Evolutionary conservation across 2,888 invertebrate species (phyloP).

Genomic region (Blastobasis adustella): DNA sequence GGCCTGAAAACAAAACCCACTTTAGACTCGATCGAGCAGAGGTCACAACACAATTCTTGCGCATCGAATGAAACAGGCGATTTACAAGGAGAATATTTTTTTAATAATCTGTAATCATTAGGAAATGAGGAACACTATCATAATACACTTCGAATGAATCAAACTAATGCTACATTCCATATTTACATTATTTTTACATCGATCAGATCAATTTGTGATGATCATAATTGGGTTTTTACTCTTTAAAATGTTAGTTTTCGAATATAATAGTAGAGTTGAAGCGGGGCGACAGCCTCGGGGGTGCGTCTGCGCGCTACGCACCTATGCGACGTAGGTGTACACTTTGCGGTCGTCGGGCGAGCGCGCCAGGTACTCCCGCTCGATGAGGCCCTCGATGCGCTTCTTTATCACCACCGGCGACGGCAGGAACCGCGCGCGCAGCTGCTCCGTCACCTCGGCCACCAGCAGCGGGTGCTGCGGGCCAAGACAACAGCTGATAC

Average conservation of each 20-base stretch:
- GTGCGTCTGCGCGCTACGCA: slow-evolving; percentile 22
- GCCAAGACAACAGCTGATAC: slow-evolving; percentile 10
- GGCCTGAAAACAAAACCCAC: slow-evolving; percentile 64
- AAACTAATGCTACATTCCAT: slow-evolving; percentile 50
- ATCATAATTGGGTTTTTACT: background rate
- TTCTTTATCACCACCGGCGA: slow-evolving; percentile 99
- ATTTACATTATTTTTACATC: slow-evolving; percentile 60
- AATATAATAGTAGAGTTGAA: no score
- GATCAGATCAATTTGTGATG: slow-evolving; percentile 12
- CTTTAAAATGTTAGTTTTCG: no score
- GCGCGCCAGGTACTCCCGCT: slow-evolving; percentile 98
- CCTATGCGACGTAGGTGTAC: slow-evolving; percentile 95
- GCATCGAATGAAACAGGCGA: slow-evolving; percentile 36
- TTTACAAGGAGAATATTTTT: slow-evolving; percentile 52
- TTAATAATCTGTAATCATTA: slow-evolving; percentile 55
- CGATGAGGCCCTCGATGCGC: slow-evolving; percentile 99
- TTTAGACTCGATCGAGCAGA: slow-evolving; percentile 20
- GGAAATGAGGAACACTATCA: slow-evolving; percentile 56
- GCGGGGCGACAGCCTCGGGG: no score
- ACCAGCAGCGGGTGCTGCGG: slow-evolving; percentile 92
- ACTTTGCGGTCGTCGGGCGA: slow-evolving; percentile 98
- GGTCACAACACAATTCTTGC: no score
- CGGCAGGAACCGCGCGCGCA: slow-evolving; percentile 97
- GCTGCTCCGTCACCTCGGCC: slow-evolving; percentile 97
- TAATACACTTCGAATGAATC: slow-evolving; percentile 53